phyloP scores from a whole-genome alignment of 2,888 invertebrate species.

The Andrena bucephala region DNA sequence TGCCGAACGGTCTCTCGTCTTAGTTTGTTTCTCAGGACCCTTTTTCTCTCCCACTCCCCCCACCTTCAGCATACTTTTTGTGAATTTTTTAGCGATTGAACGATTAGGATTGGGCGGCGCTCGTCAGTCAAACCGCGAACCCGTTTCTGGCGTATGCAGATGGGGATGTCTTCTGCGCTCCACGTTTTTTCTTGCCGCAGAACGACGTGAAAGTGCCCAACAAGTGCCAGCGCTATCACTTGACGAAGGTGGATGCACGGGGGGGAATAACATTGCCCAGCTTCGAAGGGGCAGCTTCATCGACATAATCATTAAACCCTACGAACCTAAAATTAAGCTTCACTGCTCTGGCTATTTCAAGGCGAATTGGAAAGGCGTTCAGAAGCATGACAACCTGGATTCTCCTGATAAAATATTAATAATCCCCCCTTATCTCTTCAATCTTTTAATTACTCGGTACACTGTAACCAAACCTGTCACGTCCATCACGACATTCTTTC shows the following conservation, averaged over 20 bases:
- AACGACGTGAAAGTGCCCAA: slow-evolving; percentile 14
- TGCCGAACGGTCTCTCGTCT: slow-evolving; percentile 74
- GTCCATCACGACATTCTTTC: no score
- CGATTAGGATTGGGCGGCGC: slow-evolving; percentile 80
- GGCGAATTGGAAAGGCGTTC: no score
- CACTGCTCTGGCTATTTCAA: no score
- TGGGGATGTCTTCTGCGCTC: slow-evolving; percentile 38
- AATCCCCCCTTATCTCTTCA: no score
- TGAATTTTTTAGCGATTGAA: slow-evolving; percentile 81
- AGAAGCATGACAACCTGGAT: no score
- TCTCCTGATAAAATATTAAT: no score
- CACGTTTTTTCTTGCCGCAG: background rate
- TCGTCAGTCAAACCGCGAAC: slow-evolving; percentile 76
- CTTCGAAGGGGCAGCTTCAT: no score
- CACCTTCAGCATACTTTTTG: slow-evolving; percentile 64
- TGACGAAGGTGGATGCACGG: background rate
- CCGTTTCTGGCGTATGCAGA: slow-evolving; percentile 73
- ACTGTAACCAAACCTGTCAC: no score
- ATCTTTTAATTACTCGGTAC: no score
- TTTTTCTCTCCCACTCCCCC: slow-evolving; percentile 14
- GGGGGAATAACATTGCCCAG: background rate
- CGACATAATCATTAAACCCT: no score
- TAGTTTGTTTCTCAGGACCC: slow-evolving; percentile 74
- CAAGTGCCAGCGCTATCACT: background rate
- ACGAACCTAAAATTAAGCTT: no score